phyloP scores from a whole-genome alignment of 2,888 invertebrate genomes.

The Ophioninae sp. region DNA sequence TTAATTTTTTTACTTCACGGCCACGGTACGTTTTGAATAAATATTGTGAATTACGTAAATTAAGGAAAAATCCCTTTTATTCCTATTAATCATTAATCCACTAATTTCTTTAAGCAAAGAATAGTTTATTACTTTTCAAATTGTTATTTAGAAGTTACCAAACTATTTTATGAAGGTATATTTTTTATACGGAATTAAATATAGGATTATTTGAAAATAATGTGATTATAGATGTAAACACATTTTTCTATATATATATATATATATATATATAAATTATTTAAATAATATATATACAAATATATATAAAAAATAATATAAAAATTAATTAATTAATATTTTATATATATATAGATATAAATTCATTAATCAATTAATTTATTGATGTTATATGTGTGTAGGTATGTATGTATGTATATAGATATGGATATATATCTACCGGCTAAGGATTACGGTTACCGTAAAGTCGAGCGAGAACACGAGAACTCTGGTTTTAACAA shows the following conservation, averaged over 20 bases:
- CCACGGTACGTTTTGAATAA: background rate
- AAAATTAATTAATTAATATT: background rate
- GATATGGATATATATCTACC: slow-evolving; percentile 70
- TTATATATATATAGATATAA: no score
- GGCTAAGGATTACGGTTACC: slow-evolving; percentile 79
- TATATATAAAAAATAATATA: background rate
- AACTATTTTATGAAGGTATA: no score
- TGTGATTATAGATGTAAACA: no score
- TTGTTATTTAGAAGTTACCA: background rate
- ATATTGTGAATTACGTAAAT: background rate
- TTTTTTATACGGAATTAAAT: no score
- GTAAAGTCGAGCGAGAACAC: slow-evolving; percentile 78
- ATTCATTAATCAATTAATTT: background rate
- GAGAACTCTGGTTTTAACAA: slow-evolving; percentile 76
- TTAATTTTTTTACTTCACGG: no score
- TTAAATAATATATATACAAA: background rate
- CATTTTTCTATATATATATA: no score
- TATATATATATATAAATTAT: no score
- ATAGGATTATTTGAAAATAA: no score
- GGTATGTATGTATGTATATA: background rate
- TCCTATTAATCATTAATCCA: background rate
- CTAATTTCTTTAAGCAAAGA: background rate
- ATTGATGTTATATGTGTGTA: background rate
- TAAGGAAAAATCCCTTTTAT: background rate
- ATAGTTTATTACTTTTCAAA: background rate